Conservation (phyloP, 2,113 vertebrate genomes). For the Patagioenas fasciata region DNA sequence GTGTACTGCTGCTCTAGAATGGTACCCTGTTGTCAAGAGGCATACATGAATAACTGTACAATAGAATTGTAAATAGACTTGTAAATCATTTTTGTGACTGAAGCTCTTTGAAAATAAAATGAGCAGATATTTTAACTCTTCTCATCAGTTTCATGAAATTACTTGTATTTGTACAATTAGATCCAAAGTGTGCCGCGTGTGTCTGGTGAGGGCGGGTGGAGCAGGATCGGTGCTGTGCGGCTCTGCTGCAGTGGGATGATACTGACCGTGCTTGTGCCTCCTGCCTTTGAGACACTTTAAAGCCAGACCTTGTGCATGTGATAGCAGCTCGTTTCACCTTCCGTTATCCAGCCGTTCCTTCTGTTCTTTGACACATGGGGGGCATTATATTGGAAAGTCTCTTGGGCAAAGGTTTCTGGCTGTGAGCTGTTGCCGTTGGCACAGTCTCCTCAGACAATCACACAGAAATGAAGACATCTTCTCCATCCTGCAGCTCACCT, state of each 20-base stretch:
- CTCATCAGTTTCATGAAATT: conserved; percentile 10
- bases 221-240: background rate
- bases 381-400: background rate
- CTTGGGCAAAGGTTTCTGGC: background rate
- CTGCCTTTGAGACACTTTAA: background rate
- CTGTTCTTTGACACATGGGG: background rate
- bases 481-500: background rate
- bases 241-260: background rate
- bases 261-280: background rate
- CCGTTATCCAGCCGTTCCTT: background rate
- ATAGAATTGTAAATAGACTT: conserved; percentile 77
- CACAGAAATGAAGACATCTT: background rate
- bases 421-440: background rate
- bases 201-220: background rate
- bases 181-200: background rate
- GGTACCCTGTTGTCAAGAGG: conserved; percentile 81
- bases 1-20: conserved; percentile 79
- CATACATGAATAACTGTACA: conserved; percentile 76
- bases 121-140: conserved; percentile 34
- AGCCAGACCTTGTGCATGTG: background rate
- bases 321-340: background rate
- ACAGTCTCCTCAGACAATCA: background rate
- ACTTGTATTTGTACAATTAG: background rate
- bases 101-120: conserved; percentile 78
- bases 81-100: conserved; percentile 77